phyloP scores from a whole-genome alignment of 2,888 invertebrate species.

The Brenthis hecate region DNA sequence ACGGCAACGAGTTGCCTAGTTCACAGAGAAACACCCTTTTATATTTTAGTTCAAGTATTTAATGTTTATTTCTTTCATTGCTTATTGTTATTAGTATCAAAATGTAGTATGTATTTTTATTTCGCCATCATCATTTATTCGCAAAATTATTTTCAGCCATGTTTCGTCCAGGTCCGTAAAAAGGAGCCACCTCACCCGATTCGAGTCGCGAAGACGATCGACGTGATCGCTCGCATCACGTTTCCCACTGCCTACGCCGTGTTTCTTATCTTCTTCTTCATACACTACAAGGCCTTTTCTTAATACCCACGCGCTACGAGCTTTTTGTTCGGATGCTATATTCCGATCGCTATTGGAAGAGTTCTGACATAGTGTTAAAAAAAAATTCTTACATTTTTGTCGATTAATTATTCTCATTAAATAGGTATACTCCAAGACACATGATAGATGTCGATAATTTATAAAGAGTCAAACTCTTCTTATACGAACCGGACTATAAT shows the following conservation, averaged over 20 bases:
- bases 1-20: not conserved
- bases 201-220: conserved; percentile 96
- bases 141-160: conserved; percentile 84
- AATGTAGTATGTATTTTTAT: conserved; percentile 38
- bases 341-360: conserved; percentile 5
- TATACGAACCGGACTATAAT: conserved; percentile 33
- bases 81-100: conserved; percentile 15
- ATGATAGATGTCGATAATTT: not conserved
- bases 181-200: conserved; percentile 96
- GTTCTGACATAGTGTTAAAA: not conserved
- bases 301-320: conserved; percentile 70
- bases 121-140: conserved; percentile 70
- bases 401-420: not conserved
- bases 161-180: conserved; percentile 93
- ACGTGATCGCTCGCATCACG: conserved; percentile 96
- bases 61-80: conserved; percentile 10
- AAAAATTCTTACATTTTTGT: not conserved
- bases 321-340: conserved; percentile 56
- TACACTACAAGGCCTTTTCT: conserved; percentile 94
- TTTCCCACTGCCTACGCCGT: conserved; percentile 96
- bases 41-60: not conserved
- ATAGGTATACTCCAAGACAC: not conserved
- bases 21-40: not conserved
- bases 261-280: conserved; percentile 97
- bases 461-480: not conserved